Conservation (phyloP, 1,140 invertebrate species). For the Goniozus legneri region DNA sequence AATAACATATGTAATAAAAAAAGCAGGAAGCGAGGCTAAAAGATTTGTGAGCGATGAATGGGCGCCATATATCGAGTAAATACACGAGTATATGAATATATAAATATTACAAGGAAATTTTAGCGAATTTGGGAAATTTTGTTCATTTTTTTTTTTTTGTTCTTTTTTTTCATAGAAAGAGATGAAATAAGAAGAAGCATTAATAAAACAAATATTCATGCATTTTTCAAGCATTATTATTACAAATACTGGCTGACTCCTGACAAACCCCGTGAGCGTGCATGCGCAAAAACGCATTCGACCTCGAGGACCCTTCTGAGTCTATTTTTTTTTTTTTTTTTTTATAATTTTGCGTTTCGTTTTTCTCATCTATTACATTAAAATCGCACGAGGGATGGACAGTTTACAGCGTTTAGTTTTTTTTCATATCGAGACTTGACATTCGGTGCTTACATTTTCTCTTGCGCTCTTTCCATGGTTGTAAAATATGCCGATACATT, state of each 20-base stretch:
- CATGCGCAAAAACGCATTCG: conserved; percentile 55
- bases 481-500: too few species aligned
- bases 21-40: conserved; percentile 48
- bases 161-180: conserved; percentile 36
- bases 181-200: conserved; percentile 67
- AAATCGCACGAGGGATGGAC: too few species aligned
- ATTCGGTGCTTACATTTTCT: too few species aligned
- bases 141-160: conserved; percentile 7
- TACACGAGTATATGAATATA: conserved; percentile 26
- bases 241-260: conserved; percentile 71
- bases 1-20: conserved; percentile 27
- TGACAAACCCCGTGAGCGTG: conserved; percentile 54
- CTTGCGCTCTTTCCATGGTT: too few species aligned
- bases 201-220: conserved; percentile 85
- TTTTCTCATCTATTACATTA: too few species aligned
- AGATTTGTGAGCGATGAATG: conserved; percentile 40
- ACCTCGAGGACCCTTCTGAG: conserved; percentile 29
- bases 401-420: too few species aligned
- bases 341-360: not conserved
- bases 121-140: conserved; percentile 32
- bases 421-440: too few species aligned
- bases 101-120: conserved; percentile 38
- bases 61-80: conserved; percentile 39
- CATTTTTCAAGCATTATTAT: conserved; percentile 83
- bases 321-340: not conserved